A percentile compares a stretch with the other conserved stretches of the same genome.
These are phyloP conservation scores for Melopsittacus undulatus DNA, from an alignment of 2,797 vertebrate species.

Conservation along the genomic window DNA sequence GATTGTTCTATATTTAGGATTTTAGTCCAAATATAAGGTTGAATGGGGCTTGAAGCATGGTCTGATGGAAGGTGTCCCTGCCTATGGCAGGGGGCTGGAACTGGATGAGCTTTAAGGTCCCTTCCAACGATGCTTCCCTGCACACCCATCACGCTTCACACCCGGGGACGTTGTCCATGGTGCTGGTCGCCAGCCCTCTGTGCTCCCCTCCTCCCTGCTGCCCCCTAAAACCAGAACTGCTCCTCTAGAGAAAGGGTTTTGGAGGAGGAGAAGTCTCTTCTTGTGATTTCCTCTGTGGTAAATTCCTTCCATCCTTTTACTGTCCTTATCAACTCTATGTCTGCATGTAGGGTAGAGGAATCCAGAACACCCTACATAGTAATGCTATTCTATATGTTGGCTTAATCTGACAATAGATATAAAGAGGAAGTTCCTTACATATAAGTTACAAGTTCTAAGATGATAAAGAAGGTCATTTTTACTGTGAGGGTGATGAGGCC, in stretches of 20 bases:
- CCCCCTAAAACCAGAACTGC: neutral
- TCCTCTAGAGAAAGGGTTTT: no score
- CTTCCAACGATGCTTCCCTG: neutral
- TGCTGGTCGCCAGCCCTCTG: neutral
- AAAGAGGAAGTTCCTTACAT: neutral
- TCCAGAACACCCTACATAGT: rapidly evolving
- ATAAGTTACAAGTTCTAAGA: neutral
- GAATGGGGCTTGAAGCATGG: neutral
- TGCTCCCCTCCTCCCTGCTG: no score
- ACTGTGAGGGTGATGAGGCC: neutral
- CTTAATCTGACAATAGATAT: neutral
- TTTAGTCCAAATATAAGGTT: neutral
- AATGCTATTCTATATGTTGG: rapidly evolving
- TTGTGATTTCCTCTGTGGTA: neutral
- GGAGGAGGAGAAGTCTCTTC: rapidly evolving
- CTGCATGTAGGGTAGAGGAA: neutral
- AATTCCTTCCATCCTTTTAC: rapidly evolving
- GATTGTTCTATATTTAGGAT: neutral
- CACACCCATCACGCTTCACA: neutral
- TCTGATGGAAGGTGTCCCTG: neutral
- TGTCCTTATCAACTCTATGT: rapidly evolving
- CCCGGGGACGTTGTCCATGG: neutral
- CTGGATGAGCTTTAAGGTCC: neutral
- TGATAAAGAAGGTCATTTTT: neutral
- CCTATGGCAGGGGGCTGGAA: neutral